Conservation (phyloP, 2,113 vertebrate species). For the Dolichallabes microphthalmus region DNA sequence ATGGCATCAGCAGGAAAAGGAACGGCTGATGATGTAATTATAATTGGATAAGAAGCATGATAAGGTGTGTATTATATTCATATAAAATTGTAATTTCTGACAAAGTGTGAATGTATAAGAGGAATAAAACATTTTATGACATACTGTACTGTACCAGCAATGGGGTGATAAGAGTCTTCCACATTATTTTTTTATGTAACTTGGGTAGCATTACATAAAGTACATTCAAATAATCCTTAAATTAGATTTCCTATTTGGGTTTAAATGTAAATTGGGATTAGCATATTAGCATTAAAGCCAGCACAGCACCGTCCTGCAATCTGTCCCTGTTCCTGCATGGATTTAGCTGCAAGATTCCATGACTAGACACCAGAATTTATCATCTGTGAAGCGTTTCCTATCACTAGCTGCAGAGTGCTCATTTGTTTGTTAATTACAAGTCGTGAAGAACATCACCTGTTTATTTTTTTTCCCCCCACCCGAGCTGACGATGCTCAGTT, state of each 20-base stretch:
- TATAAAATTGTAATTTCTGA: neutral
- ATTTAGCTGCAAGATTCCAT: neutral
- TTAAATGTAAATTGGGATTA: neutral
- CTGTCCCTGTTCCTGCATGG: neutral
- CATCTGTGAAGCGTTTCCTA: neutral
- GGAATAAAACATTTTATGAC: neutral
- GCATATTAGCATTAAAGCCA: neutral
- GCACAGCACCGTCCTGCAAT: neutral
- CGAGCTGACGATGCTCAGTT: constrained; percentile 18
- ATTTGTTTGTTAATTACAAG: constrained; percentile 43
- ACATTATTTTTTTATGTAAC: too few species aligned
- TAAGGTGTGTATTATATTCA: neutral
- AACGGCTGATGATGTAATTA: neutral
- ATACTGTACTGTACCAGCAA: too few species aligned
- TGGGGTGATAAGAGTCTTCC: too few species aligned
- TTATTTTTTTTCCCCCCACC: neutral
- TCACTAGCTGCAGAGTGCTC: constrained; percentile 8
- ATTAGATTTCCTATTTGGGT: neutral
- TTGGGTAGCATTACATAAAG: too few species aligned
- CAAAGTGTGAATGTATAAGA: neutral
- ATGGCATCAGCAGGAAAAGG: neutral
- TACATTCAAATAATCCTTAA: neutral
- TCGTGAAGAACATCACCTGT: neutral
- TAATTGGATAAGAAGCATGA: neutral
- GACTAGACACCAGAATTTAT: neutral